Conservation (phyloP, 2,113 vertebrate species). For the Rhinopomastus cyanomelas region DNA sequence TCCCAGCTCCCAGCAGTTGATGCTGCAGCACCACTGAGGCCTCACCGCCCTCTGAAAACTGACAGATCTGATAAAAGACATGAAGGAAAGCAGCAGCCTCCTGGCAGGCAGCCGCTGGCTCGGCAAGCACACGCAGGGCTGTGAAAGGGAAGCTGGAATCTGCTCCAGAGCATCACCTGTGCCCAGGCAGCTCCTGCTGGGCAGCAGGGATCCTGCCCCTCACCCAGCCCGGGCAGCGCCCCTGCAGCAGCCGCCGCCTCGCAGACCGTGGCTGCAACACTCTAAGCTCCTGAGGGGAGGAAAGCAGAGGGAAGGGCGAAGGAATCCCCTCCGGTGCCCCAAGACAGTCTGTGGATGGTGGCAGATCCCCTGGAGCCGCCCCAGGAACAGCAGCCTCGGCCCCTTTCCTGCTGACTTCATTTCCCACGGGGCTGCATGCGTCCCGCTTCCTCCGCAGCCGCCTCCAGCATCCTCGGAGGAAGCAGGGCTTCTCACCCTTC, state of each 20-base stretch:
- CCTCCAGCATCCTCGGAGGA: conserved; percentile 34
- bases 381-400: neutral
- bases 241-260: accelerated
- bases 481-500: neutral
- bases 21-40: conserved; percentile 11
- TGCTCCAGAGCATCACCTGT: neutral
- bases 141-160: neutral
- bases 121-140: neutral
- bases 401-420: conserved; percentile 50
- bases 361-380: neutral
- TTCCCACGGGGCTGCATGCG: neutral
- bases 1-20: neutral
- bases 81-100: neutral
- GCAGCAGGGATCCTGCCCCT: neutral
- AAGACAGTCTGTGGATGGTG: neutral
- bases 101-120: conserved; percentile 15
- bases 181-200: neutral
- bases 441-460: conserved; percentile 32
- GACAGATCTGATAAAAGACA: conserved; percentile 17
- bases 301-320: neutral
- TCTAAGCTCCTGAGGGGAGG: neutral
- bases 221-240: accelerated
- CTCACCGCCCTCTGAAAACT: neutral
- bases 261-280: accelerated
- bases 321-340: accelerated